Conservation (phyloP, 2,888 invertebrate genomes). For the Amorpha juglandis region DNA sequence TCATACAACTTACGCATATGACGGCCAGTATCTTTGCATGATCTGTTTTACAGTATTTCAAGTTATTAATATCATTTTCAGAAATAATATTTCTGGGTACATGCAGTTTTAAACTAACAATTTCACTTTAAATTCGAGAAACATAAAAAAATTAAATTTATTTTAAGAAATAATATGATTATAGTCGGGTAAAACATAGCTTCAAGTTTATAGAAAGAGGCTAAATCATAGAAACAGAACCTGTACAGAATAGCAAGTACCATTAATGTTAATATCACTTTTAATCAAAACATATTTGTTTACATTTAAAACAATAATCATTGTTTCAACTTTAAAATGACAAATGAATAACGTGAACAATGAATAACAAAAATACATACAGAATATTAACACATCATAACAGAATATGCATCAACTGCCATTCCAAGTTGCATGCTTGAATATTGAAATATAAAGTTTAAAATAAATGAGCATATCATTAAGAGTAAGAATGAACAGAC, state of each 20-base stretch:
- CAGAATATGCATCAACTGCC: slow-evolving; percentile 4
- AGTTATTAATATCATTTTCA: neutral
- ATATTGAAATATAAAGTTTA: slow-evolving; percentile 52
- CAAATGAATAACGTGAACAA: neutral
- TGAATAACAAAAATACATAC: neutral
- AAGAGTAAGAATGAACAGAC: slow-evolving; percentile 66
- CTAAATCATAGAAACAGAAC: no score
- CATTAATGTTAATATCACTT: no score
- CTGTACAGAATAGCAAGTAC: no score
- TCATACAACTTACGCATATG: neutral
- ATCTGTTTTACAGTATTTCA: neutral
- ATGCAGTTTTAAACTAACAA: neutral
- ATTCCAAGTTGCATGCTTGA: neutral
- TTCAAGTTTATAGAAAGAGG: no score
- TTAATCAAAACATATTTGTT: no score
- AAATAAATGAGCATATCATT: slow-evolving; percentile 83
- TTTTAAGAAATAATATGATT: no score
- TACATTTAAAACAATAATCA: no score
- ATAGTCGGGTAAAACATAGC: no score
- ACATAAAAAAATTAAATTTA: no score
- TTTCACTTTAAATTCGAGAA: neutral
- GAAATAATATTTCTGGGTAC: slow-evolving; percentile 4
- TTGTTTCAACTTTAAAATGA: no score
- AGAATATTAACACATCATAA: slow-evolving; percentile 9
- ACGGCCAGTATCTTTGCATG: neutral